phyloP scores from a whole-genome alignment of 1,140 invertebrate genomes.

The Pseudomyrmex pallidus region DNA sequence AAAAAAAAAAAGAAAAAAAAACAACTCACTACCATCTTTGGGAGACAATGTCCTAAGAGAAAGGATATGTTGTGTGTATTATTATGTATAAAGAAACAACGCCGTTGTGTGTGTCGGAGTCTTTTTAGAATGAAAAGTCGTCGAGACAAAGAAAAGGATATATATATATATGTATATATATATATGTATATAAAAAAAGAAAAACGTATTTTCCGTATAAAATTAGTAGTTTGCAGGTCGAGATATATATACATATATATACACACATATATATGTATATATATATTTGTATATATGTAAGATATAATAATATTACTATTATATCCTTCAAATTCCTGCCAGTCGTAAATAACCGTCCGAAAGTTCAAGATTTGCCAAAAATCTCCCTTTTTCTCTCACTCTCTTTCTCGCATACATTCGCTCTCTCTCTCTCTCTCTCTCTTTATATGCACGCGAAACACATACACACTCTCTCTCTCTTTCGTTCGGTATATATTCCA shows the following conservation, averaged over 20 bases:
- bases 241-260: not conserved
- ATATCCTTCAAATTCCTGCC: constrained; percentile 64
- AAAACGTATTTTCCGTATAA: constrained; percentile 62
- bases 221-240: constrained; percentile 70
- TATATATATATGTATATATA: not conserved
- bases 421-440: constrained; percentile 16
- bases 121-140: constrained; percentile 18
- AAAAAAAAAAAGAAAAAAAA: too few species aligned
- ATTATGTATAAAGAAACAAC: constrained; percentile 12
- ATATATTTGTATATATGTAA: not conserved
- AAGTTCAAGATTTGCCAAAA: constrained; percentile 59
- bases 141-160: constrained; percentile 18
- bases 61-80: constrained; percentile 29
- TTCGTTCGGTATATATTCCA: constrained; percentile 19
- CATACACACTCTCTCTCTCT: constrained; percentile 18
- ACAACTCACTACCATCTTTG: too few species aligned
- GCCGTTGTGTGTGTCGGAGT: not conserved
- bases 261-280: too few species aligned
- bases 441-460: constrained; percentile 13
- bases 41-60: constrained; percentile 60
- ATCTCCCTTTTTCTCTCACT: constrained; percentile 28
- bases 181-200: not conserved
- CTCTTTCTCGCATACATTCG: constrained; percentile 25
- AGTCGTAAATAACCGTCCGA: constrained; percentile 61
- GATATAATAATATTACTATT: constrained; percentile 67